These are phyloP conservation scores for Magallana gigas DNA, from an alignment of 1,140 invertebrate genomes.

Conservation along the genomic window DNA sequence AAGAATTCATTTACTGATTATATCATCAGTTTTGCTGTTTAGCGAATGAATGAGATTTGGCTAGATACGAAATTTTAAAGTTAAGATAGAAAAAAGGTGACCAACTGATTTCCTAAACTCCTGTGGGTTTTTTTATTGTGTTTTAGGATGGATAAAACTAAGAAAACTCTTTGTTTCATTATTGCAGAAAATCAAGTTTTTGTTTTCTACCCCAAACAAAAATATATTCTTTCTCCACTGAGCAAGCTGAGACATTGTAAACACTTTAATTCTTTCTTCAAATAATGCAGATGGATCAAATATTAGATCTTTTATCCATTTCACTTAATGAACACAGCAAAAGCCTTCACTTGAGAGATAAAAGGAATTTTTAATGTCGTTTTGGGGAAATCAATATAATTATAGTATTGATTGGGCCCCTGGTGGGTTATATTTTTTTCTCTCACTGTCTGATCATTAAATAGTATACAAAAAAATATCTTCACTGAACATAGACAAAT, in stretches of 20 bases:
- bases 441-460: background rate
- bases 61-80: background rate
- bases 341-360: conserved; percentile 6
- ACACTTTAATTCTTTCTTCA: background rate
- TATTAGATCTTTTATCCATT: conserved; percentile 15
- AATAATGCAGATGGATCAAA: background rate
- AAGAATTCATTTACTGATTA: conserved; percentile 33
- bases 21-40: background rate
- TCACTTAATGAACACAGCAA: conserved; percentile 12
- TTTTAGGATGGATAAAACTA: no score
- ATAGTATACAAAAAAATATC: conserved; percentile 6
- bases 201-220: background rate
- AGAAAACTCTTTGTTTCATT: no score
- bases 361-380: conserved; percentile 24
- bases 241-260: background rate
- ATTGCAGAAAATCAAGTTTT: no score
- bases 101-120: no score
- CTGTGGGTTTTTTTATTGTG: no score
- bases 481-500: background rate
- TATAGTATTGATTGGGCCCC: conserved; percentile 23
- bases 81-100: no score
- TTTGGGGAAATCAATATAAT: conserved; percentile 30
- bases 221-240: background rate
- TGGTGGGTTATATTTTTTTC: background rate
- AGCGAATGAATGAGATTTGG: background rate